These are phyloP conservation scores for Eptatretus burgeri DNA, from an alignment of 2,113 vertebrate species.

Conservation along the genomic window DNA sequence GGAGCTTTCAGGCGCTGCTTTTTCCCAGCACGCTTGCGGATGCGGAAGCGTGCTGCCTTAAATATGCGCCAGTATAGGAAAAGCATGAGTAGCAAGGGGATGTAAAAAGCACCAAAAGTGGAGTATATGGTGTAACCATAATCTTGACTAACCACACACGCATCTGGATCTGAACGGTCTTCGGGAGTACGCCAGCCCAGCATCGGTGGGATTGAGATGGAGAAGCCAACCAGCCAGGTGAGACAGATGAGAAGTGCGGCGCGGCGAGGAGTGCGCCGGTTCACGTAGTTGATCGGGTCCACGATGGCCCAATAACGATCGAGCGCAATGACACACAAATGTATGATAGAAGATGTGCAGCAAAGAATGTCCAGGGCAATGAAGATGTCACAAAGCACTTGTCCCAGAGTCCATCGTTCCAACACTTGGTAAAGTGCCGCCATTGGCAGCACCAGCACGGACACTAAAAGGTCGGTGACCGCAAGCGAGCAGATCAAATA, in stretches of 20 bases:
- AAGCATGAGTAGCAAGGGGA: conserved; percentile 71
- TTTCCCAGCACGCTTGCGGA: conserved; percentile 48
- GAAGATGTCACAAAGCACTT: conserved; percentile 72
- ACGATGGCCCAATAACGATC: conserved; percentile 97
- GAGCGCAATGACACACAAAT: conserved; percentile 82
- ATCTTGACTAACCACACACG: conserved; percentile 81
- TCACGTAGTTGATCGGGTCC: conserved; percentile 81
- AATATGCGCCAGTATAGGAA: conserved; percentile 85
- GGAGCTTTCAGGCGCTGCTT: conserved; percentile 8
- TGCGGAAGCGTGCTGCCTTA: conserved; percentile 63
- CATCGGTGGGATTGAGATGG: conserved; percentile 91
- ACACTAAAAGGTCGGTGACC: conserved; percentile 89
- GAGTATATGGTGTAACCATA: conserved; percentile 90
- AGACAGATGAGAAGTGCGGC: conserved; percentile 61
- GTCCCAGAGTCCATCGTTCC: conserved; percentile 88
- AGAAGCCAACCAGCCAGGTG: conserved; percentile 82
- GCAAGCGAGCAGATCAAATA: conserved; percentile 89
- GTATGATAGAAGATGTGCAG: conserved; percentile 89
- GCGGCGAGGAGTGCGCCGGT: conserved; percentile 63
- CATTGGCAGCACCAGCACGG: conserved; percentile 84
- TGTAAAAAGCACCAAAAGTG: conserved; percentile 92
- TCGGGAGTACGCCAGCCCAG: conserved; percentile 73
- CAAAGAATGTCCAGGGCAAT: conserved; percentile 82
- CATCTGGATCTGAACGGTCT: conserved; percentile 60
- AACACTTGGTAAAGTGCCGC: conserved; percentile 84